Base-by-base conservation (phyloP, 2,888 invertebrate genomes). In the Metalampra italica region DNA sequence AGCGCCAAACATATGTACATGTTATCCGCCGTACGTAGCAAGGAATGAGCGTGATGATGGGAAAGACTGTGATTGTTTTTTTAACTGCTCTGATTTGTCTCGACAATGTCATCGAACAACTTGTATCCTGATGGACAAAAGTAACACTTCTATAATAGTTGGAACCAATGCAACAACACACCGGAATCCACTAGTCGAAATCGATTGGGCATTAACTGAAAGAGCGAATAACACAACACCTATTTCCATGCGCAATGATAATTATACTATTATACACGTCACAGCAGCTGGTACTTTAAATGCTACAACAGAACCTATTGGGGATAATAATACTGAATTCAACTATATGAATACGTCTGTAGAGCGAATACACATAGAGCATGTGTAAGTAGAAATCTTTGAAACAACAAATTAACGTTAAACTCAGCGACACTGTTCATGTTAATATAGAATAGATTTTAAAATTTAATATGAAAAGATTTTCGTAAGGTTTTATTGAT, bases 1-100 rank as follows among this genome's bases (percentile, higher is more conserved):
- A 9, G 47, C 51, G 15, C 66, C 66, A 9, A 49, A 52, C 9
- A 12, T 42, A n/a, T 66, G 66, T 46, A 7, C 50, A 5, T 66
- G 66, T 52, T 44, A 50, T 15, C n/a, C 47, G 0, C 55, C 56
- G 12, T 44, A 51, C 36, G 51, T 48, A 44, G 38, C 47, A 15
- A 42, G 0, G 34, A 29, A 45, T 22, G 50, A 57, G 8, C 44
- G 43, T n/a, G 45, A 8, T 7, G 45, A 56, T 36, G 59, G 53
- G n/a, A 13, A 11, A 0, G 49, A 56, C 2, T 66, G 66, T 47
- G 50, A 62, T 22, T 55, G 56, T 45, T 45, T 49, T 12, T 37
- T 50, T 0, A 53, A 60, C 32, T 63, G 53, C 13, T 40, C 52
- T 4, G 43, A 47, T 29, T 22, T 0, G 3, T 29, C 43, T 0